Evolutionary conservation across 1,140 invertebrate genomes (phyloP).

Genomic region (Bombus balteatus): DNA sequence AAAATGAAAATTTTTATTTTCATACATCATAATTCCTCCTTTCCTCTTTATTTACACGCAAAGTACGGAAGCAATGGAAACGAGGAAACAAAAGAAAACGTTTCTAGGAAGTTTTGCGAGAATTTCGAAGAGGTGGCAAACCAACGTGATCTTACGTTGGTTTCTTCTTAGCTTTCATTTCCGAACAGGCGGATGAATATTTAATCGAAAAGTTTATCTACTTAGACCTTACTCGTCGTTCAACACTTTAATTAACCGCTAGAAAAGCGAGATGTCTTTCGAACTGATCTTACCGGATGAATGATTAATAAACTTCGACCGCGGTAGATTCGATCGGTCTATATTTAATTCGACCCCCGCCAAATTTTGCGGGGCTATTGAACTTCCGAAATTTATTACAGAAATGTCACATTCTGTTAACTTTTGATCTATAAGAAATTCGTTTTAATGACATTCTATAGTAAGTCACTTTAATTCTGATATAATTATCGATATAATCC

Average conservation of each 20-base stretch:
- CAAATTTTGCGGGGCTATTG: constrained; percentile 14
- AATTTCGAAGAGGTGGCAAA: neutral
- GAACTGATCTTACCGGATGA: constrained; percentile 27
- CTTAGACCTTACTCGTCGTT: constrained; percentile 16
- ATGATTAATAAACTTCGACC: constrained; percentile 40
- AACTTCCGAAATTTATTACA: constrained; percentile 13
- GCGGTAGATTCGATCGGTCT: neutral
- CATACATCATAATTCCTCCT: too few species aligned
- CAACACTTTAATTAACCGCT: constrained; percentile 24
- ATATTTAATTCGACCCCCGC: constrained; percentile 4
- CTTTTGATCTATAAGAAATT: neutral
- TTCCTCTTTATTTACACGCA: neutral
- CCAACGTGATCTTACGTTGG: neutral
- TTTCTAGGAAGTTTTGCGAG: neutral
- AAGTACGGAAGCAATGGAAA: too few species aligned
- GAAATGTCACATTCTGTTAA: neutral
- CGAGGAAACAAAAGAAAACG: neutral
- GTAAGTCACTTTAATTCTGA: neutral
- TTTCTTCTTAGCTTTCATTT: neutral
- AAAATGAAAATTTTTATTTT: neutral
- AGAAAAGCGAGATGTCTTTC: constrained; percentile 20
- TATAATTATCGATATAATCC: neutral
- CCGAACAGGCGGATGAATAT: constrained; percentile 26
- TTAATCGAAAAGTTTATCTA: constrained; percentile 37
- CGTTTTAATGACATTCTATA: neutral